phyloP scores from a whole-genome alignment of 2,113 vertebrate genomes.

The Mormyrus iriodes region DNA sequence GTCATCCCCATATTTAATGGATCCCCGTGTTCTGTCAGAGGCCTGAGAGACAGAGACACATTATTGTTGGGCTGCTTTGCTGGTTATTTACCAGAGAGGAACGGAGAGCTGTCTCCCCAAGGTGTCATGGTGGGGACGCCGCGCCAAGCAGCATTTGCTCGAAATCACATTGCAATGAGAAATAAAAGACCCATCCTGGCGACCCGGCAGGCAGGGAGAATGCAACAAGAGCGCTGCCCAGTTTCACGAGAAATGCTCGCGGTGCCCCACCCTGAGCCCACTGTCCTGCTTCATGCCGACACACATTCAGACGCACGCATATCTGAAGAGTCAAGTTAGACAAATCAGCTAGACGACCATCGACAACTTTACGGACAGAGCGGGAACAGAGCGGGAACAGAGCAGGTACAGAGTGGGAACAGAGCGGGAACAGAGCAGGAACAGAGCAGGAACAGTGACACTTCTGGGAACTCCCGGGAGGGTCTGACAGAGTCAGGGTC shows the following conservation, averaged over 20 bases:
- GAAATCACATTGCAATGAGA: background rate
- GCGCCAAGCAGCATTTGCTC: background rate
- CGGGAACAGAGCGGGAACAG: background rate
- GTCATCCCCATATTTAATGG: background rate
- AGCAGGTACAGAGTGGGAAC: background rate
- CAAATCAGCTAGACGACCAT: background rate
- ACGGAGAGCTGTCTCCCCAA: background rate
- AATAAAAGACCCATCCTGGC: background rate
- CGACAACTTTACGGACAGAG: background rate
- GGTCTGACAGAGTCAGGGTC: background rate
- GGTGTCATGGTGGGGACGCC: background rate
- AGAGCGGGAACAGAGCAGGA: background rate
- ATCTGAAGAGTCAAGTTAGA: background rate
- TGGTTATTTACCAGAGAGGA: background rate
- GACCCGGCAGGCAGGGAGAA: background rate
- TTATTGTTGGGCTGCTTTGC: background rate
- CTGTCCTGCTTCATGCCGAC: background rate
- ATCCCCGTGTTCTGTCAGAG: background rate
- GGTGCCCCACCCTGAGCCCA: too few species aligned
- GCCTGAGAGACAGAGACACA: too few species aligned
- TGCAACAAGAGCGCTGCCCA: background rate
- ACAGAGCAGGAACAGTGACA: background rate
- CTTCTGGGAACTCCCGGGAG: background rate
- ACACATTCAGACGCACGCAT: background rate
- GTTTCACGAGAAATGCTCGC: background rate